Evolutionary conservation across 1,140 invertebrate genomes (phyloP).

Genomic region (Tetragnatha versicolor): DNA sequence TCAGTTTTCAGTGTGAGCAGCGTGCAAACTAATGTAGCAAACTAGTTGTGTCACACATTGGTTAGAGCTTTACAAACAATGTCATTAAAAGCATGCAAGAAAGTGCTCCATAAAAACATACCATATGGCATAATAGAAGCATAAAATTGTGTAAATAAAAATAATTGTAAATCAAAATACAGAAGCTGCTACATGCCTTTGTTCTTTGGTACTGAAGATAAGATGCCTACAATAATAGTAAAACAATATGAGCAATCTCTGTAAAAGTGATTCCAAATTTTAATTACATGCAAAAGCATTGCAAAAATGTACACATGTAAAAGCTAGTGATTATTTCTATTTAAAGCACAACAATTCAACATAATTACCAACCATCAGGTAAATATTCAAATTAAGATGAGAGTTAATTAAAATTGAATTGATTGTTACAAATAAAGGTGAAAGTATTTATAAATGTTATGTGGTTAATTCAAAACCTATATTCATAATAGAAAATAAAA

Average conservation of each 20-base stretch:
- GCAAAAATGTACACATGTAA: too few species aligned
- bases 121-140: neutral
- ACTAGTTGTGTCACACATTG: too few species aligned
- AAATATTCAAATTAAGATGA: neutral
- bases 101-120: too few species aligned
- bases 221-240: conserved; percentile 49
- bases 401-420: neutral
- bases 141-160: neutral
- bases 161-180: conserved; percentile 43
- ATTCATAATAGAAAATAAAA: too few species aligned
- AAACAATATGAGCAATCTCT: conserved; percentile 32
- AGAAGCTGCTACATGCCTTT: conserved; percentile 56
- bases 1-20: too few species aligned
- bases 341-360: neutral
- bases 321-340: neutral
- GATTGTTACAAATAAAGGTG: neutral
- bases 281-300: conserved; percentile 22
- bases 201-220: conserved; percentile 49
- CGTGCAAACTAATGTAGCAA: too few species aligned
- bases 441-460: too few species aligned
- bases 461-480: too few species aligned
- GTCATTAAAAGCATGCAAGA: too few species aligned
- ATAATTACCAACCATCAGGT: neutral
- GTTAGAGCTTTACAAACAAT: too few species aligned
- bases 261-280: neutral